Conservation (phyloP, 1,140 invertebrate species). For the Parapsyche elsis region DNA sequence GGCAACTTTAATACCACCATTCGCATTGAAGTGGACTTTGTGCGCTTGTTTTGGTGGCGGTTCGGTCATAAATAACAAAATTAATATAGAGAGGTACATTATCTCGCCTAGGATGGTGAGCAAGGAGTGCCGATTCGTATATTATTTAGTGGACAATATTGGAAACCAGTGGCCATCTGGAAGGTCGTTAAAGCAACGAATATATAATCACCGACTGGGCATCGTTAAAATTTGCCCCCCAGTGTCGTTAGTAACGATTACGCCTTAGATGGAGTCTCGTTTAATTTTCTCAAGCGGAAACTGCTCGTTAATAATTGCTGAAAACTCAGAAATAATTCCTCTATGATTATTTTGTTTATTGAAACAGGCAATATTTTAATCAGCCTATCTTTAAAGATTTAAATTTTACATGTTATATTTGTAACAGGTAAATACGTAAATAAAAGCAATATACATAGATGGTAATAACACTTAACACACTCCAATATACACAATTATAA, state of each 20-base stretch:
- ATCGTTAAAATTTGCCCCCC: constrained; percentile 32
- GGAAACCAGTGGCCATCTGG: constrained; percentile 33
- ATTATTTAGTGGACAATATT: constrained; percentile 44
- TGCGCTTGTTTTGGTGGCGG: constrained; percentile 9
- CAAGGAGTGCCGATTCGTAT: constrained; percentile 21
- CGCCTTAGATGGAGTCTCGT: background rate
- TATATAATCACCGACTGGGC: constrained; percentile 35
- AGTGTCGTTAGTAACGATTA: constrained; percentile 24
- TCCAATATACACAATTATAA: no score
- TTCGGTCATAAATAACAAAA: constrained; percentile 32
- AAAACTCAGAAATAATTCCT: no score
- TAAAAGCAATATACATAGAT: no score
- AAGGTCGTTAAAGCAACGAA: constrained; percentile 25
- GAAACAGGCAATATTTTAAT: no score
- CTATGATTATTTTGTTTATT: no score
- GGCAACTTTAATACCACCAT: background rate
- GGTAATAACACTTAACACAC: no score
- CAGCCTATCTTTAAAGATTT: no score
- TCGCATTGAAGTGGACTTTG: background rate
- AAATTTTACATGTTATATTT: no score
- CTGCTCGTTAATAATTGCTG: constrained; percentile 1
- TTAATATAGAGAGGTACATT: constrained; percentile 36
- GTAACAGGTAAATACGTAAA: no score
- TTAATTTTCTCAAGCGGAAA: constrained; percentile 11
- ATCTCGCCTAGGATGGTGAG: constrained; percentile 3